Conservation (phyloP, 2,888 invertebrate species). For the Carterocephalus palaemon region DNA sequence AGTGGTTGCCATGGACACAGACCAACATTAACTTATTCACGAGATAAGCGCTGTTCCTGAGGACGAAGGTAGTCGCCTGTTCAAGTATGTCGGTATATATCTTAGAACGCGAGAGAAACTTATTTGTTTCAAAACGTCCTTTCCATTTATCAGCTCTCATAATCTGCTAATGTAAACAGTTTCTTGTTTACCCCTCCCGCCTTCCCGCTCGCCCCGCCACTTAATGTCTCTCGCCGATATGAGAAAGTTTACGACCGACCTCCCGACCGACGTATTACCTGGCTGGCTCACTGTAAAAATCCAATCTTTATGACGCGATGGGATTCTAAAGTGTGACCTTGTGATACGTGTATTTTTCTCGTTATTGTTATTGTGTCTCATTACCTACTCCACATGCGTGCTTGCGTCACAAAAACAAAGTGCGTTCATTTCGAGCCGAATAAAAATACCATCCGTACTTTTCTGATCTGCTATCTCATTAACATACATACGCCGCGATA, state of each 20-base stretch:
- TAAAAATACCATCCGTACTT: slow-evolving; percentile 19
- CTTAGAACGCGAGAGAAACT: no score
- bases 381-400: neutral
- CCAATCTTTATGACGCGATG: slow-evolving; percentile 3
- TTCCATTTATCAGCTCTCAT: slow-evolving; percentile 22
- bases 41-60: no score
- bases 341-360: neutral
- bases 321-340: slow-evolving; percentile 3
- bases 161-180: slow-evolving; percentile 23
- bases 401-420: slow-evolving; percentile 13
- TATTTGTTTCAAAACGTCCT: slow-evolving; percentile 22
- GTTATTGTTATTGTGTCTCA: slow-evolving; percentile 3
- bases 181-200: slow-evolving; percentile 13
- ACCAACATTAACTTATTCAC: no score
- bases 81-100: no score
- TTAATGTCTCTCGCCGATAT: slow-evolving; percentile 18
- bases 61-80: slow-evolving; percentile 4
- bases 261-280: slow-evolving; percentile 7
- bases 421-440: slow-evolving; percentile 1
- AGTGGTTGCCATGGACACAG: no score
- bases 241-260: slow-evolving; percentile 14
- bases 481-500: slow-evolving; percentile 1
- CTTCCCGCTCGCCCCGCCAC: slow-evolving; percentile 3
- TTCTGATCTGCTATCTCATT: slow-evolving; percentile 10
- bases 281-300: slow-evolving; percentile 4